Conservation (phyloP, 2,113 vertebrate species). For the Pristiophorus japonicus region DNA sequence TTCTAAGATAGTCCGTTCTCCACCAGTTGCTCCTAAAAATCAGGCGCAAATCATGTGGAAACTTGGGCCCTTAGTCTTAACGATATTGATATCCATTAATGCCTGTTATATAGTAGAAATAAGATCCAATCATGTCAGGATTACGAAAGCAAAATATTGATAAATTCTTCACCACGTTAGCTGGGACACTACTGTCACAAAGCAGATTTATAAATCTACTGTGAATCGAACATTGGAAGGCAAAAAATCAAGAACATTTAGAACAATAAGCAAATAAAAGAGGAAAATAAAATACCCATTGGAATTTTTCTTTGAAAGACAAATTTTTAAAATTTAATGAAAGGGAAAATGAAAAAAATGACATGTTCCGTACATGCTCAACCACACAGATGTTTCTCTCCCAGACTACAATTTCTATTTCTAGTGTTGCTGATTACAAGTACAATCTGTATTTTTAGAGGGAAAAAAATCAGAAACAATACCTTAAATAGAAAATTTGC, state of each 20-base stretch:
- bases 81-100: not conserved
- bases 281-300: not conserved
- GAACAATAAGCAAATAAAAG: not conserved
- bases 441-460: not conserved
- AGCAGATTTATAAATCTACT: not conserved
- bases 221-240: not conserved
- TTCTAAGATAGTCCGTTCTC: no score
- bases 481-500: not conserved
- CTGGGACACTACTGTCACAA: not conserved
- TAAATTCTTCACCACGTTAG: not conserved
- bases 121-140: not conserved
- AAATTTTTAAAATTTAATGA: not conserved
- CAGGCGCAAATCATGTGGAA: no score
- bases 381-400: not conserved
- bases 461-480: not conserved
- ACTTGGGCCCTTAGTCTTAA: no score
- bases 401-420: not conserved
- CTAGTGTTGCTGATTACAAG: not conserved
- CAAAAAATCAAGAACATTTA: not conserved
- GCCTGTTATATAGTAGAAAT: not conserved
- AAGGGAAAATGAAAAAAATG: not conserved
- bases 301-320: not conserved
- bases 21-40: no score
- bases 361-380: not conserved
- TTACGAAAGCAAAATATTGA: not conserved